Base-by-base conservation (phyloP, 2,888 invertebrate species). In the Synergus laeviventris region DNA sequence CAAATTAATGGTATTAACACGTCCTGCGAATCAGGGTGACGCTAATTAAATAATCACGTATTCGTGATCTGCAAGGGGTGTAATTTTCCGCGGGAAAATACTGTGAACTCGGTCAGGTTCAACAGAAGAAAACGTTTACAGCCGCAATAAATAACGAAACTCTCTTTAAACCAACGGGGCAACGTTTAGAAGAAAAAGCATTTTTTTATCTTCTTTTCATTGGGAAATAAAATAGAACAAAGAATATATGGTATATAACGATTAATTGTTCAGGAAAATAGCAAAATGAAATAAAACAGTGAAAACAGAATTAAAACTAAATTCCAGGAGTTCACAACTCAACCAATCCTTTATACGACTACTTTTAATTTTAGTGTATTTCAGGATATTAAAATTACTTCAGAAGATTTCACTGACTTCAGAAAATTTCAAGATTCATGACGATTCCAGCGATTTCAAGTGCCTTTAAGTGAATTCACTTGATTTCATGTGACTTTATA, bases 1-100 rank as follows among this genome's bases (percentile, higher is more conserved):
- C 45, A 45, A 31, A 66, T 66, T 45, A 66, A 66, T 66, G 66
- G 31, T 66, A 42, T 66, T 66, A 66, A 66, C 66, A 66, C 66
- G 66, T 45, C 66, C 66, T 66, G 9, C 31, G 14, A 66, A 31
- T 9, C 31, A 4, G 42, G 45, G 42, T 31, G 66, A 14, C 16
- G 9, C 42, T 66, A 66, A 66, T 66, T 21, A 45, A 66, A 66
- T 66, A 66, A 66, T 66, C n/a, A 45, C 66, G 66, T 45, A 66
- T 45, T 66, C 66, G 45, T 66, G 66, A 66, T 66, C 66, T 45
- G 45, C 5, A 45, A 39, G 24, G 42, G 39, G 64, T 64, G 64
- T 38, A 64, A 64, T 64, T 64, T 24, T 42, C 24, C 31, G 31
- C 60, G 14, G 61, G 24, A 24, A 66, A 45, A 66, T 42, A 5